A percentile compares a stretch with the other conserved stretches of the same genome.
Evolutionary conservation across 2,888 invertebrate genomes (phyloP).

Genomic region (Crepidodera aurea): DNA sequence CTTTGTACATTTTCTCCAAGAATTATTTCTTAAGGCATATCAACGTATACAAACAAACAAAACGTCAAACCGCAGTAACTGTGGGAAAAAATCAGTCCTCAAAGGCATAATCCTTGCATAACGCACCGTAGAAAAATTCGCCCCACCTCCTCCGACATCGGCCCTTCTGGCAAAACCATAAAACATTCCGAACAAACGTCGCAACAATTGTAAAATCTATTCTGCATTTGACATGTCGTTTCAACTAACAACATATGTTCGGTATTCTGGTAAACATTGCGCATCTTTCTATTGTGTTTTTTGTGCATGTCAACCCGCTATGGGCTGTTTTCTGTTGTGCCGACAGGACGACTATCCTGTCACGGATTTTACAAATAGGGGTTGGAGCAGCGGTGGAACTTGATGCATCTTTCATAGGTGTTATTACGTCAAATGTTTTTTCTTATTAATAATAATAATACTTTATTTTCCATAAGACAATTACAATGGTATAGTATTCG

Average conservation of each 20-base stretch:
- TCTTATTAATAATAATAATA: too few relatives aligned
- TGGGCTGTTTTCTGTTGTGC: conserved; percentile 34
- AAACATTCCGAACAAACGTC: conserved; percentile 38
- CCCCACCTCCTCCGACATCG: conserved; percentile 26
- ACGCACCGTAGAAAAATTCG: conserved; percentile 23
- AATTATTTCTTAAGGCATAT: not conserved
- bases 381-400: conserved; percentile 18
- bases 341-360: conserved; percentile 41
- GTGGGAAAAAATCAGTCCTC: conserved; percentile 20
- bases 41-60: not conserved
- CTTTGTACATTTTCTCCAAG: not conserved
- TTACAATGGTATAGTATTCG: too few relatives aligned
- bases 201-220: conserved; percentile 41
- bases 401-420: not conserved
- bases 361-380: conserved; percentile 45
- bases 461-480: too few relatives aligned
- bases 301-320: conserved; percentile 53
- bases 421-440: too few relatives aligned
- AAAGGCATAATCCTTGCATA: conserved; percentile 6
- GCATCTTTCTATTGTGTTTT: conserved; percentile 58
- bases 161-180: conserved; percentile 28
- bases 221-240: conserved; percentile 46
- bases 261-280: conserved; percentile 52
- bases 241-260: conserved; percentile 52
- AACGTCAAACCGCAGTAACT: not conserved